A percentile compares a stretch with the other conserved stretches of the same genome.
Evolutionary conservation across 2,113 vertebrate species (phyloP).

Genomic region (Saccopteryx leptura): DNA sequence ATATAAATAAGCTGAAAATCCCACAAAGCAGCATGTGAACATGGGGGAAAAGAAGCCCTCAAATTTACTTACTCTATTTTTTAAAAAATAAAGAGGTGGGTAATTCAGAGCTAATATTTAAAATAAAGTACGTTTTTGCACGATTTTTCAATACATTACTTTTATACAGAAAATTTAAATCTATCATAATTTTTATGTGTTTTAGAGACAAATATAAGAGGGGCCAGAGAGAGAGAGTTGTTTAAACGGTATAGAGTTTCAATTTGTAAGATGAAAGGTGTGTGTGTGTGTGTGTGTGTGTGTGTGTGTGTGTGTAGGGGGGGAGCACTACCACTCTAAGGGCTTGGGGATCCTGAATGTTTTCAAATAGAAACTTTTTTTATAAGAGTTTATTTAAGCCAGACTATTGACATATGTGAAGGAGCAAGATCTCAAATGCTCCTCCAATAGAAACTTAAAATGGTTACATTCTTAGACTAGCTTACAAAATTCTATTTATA

Average conservation of each 20-base stretch:
- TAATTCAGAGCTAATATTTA: slow-evolving; percentile 18
- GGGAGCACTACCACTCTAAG: background rate
- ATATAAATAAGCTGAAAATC: background rate
- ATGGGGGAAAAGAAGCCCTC: slow-evolving; percentile 7
- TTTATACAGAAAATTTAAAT: slow-evolving; percentile 40
- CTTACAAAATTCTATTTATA: slow-evolving; percentile 42
- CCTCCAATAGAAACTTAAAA: slow-evolving; percentile 29
- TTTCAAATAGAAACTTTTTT: slow-evolving; percentile 35
- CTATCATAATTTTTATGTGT: background rate
- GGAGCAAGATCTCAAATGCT: too few species aligned
- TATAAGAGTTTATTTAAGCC: too few species aligned
- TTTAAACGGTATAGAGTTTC: background rate
- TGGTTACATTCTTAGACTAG: slow-evolving; percentile 46
- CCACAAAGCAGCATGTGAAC: background rate
- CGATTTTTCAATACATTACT: background rate
- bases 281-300: background rate
- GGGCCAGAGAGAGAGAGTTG: background rate
- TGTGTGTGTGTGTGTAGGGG: background rate
- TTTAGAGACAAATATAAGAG: background rate
- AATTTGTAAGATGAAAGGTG: background rate
- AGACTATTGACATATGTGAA: too few species aligned
- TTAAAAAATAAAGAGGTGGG: background rate
- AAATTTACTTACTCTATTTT: background rate
- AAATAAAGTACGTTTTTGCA: slow-evolving; percentile 38
- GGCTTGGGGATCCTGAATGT: background rate